Evolutionary conservation across 2,113 vertebrate species (phyloP).

Genomic region (Pelobates fuscus): DNA sequence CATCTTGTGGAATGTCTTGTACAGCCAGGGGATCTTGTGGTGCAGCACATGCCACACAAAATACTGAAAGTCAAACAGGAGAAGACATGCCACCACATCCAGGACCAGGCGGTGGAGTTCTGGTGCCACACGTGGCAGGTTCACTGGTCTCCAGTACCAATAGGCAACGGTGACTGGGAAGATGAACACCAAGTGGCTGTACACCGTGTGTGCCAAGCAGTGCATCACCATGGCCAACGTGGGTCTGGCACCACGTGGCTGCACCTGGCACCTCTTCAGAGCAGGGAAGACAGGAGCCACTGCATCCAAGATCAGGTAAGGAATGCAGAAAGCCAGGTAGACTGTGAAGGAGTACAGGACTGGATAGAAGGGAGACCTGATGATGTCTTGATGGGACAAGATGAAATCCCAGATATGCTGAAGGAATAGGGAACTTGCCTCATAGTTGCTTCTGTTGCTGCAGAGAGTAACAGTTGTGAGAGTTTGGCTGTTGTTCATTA

Average conservation of each 20-base stretch:
- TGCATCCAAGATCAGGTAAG: slow-evolving; percentile 78
- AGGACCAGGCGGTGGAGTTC: slow-evolving; percentile 63
- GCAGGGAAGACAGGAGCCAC: slow-evolving; percentile 64
- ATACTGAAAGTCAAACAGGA: slow-evolving; percentile 89
- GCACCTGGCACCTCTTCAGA: slow-evolving; percentile 81
- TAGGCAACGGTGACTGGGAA: slow-evolving; percentile 75
- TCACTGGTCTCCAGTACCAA: slow-evolving; percentile 73
- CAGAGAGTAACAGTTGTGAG: too few species aligned
- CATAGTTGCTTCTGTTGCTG: background rate
- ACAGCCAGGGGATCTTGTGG: slow-evolving; percentile 88
- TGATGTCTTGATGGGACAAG: slow-evolving; percentile 52
- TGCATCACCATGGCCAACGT: slow-evolving; percentile 65
- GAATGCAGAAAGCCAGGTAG: slow-evolving; percentile 81
- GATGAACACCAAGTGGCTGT: slow-evolving; percentile 80
- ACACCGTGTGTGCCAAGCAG: slow-evolving; percentile 74
- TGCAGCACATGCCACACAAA: slow-evolving; percentile 90
- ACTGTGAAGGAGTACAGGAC: slow-evolving; percentile 75
- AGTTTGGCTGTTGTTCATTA: background rate
- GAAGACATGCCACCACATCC: slow-evolving; percentile 76
- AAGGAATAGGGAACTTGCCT: slow-evolving; percentile 36
- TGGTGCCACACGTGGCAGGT: slow-evolving; percentile 69
- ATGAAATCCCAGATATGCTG: slow-evolving; percentile 79
- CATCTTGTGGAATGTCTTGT: slow-evolving; percentile 87
- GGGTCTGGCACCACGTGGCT: slow-evolving; percentile 66
- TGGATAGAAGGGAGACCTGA: slow-evolving; percentile 81